Conservation (phyloP, 2,888 invertebrate genomes). For the Euclidia mi region DNA sequence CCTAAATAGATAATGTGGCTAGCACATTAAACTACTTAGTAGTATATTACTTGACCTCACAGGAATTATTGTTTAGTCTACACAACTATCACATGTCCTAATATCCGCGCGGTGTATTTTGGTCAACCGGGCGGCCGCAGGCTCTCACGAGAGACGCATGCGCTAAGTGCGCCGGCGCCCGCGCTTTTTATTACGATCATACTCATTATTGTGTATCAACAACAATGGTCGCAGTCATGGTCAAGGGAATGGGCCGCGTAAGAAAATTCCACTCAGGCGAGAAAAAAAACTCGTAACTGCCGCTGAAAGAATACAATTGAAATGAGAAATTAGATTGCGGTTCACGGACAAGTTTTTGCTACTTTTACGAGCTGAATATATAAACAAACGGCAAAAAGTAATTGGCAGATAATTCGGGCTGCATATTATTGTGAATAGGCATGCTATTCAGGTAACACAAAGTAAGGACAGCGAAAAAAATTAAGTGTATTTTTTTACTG, state of each 20-base stretch:
- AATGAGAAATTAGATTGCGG: slow-evolving; percentile 42
- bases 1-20: neutral
- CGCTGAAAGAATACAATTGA: slow-evolving; percentile 1
- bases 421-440: slow-evolving; percentile 24
- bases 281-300: neutral
- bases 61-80: slow-evolving; percentile 1
- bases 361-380: slow-evolving; percentile 3
- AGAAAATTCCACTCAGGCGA: slow-evolving; percentile 15
- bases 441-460: slow-evolving; percentile 29
- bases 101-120: neutral
- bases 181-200: slow-evolving; percentile 2
- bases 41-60: neutral
- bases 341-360: slow-evolving; percentile 7
- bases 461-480: slow-evolving; percentile 22
- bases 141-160: slow-evolving; percentile 1
- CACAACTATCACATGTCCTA: slow-evolving; percentile 4
- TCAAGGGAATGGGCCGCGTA: slow-evolving; percentile 26
- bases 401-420: slow-evolving; percentile 29
- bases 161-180: neutral
- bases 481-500: slow-evolving; percentile 16
- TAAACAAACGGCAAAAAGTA: slow-evolving; percentile 30
- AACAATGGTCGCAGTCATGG: slow-evolving; percentile 34
- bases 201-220: slow-evolving; percentile 13
- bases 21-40: neutral
- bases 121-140: neutral